Evolutionary conservation across 2,797 vertebrate genomes (phyloP).

Genomic region (Poeciliopsis paucimaculata): DNA sequence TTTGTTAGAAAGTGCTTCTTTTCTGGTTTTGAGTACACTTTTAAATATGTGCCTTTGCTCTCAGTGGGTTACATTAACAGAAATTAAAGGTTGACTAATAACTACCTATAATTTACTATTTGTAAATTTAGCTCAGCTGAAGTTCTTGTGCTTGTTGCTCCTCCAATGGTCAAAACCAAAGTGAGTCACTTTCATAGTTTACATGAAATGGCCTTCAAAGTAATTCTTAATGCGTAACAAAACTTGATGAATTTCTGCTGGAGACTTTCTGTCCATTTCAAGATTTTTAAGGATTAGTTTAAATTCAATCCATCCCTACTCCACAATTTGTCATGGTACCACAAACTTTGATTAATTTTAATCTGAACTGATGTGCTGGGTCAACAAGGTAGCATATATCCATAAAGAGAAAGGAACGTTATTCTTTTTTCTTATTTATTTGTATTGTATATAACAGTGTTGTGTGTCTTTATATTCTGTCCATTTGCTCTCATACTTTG

Average conservation of each 20-base stretch:
- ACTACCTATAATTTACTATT: neutral
- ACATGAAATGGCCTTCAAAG: slow-evolving; percentile 32
- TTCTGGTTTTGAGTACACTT: slow-evolving; percentile 8
- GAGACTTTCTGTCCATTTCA: slow-evolving; percentile 42
- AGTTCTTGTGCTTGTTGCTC: neutral
- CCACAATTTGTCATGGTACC: neutral
- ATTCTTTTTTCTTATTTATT: neutral
- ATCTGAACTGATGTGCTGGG: neutral
- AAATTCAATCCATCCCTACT: neutral
- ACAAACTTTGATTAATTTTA: neutral
- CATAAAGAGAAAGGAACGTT: neutral
- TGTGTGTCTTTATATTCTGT: neutral
- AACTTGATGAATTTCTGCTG: slow-evolving; percentile 34
- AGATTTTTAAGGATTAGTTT: neutral
- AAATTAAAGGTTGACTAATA: neutral
- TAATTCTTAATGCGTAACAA: slow-evolving; percentile 41
- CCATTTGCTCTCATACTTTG: neutral
- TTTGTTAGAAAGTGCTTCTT: neutral
- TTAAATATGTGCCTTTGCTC: slow-evolving; percentile 1
- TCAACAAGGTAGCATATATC: neutral
- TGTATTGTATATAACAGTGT: neutral
- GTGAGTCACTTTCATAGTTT: slow-evolving; percentile 25
- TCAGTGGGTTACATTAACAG: neutral
- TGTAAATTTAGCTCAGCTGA: slow-evolving; percentile 10
- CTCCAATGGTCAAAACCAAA: slow-evolving; percentile 12